These are phyloP conservation scores for Brotula barbata DNA, from an alignment of 2,797 vertebrate species.

Conservation along the genomic window DNA sequence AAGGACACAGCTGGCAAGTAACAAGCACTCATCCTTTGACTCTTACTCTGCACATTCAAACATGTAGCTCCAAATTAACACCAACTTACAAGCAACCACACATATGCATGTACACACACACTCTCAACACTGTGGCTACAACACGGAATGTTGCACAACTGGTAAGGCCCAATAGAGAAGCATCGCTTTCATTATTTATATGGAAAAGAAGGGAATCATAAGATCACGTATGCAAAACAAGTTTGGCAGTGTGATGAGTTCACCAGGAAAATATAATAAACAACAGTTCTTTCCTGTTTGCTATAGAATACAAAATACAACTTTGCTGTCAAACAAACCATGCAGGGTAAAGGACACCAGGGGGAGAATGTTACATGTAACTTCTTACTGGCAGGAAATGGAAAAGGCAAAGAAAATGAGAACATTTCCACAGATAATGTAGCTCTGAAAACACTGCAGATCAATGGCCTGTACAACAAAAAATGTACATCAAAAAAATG, in stretches of 20 bases:
- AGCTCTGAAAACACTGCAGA: slow-evolving; percentile 52
- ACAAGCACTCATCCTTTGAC: slow-evolving; percentile 34
- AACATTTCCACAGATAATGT: slow-evolving; percentile 23
- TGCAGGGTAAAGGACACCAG: slow-evolving; percentile 52
- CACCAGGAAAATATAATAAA: slow-evolving; percentile 37
- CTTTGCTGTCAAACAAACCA: slow-evolving; percentile 54
- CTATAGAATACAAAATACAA: slow-evolving; percentile 42
- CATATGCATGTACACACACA: slow-evolving; percentile 32
- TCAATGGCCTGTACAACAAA: slow-evolving; percentile 55
- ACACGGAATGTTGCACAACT: too few relatives aligned
- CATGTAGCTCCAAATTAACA: slow-evolving; percentile 39
- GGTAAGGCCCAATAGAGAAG: slow-evolving; percentile 43
- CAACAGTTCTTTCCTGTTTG: slow-evolving; percentile 27
- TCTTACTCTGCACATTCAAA: slow-evolving; percentile 31
- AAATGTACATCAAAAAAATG: too few relatives aligned
- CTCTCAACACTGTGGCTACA: too few relatives aligned
- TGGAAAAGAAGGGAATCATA: too few relatives aligned
- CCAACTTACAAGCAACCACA: slow-evolving; percentile 13
- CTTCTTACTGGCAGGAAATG: slow-evolving; percentile 3
- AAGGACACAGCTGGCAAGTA: slow-evolving; percentile 54
- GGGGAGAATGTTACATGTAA: not conserved
- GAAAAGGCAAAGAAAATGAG: slow-evolving; percentile 25
- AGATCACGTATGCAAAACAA: slow-evolving; percentile 10
- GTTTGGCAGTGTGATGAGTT: slow-evolving; percentile 41
- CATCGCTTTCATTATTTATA: slow-evolving; percentile 11